Evolutionary conservation across 1,140 invertebrate genomes (phyloP), one percentile per base, ranked within the genome.

Genomic region (Goniozus legneri): DNA sequence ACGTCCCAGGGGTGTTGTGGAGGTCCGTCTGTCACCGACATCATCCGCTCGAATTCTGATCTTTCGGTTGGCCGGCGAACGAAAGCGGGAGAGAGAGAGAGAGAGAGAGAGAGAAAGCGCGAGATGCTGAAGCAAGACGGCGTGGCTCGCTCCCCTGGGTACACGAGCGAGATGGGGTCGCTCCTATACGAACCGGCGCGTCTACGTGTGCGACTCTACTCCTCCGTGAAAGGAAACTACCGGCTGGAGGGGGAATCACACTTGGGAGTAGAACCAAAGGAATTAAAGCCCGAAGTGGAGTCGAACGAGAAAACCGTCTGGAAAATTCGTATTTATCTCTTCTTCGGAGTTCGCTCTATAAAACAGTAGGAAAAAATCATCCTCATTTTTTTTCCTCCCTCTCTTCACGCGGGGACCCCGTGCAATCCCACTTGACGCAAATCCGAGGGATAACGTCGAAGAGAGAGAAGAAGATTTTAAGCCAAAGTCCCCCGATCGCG

Each of bases 21-120:
- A 43, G 30, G 24, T 24, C 46, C 46, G 49, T 50, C 49, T 50
- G 58, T 60, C 56, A 45, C 14, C 42, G 42, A 52, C 58, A 50
- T 56, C 56, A 53, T 56, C 55, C 49, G 52, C 41, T 32, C 44
- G 41, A 56, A 42, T 60, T 53, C 44, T 50, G 53, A 60, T 59
- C 56, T 53, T 50, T 47, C 53, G 40, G 46, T 38, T n/a, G n/a
- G n/a, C n/a, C n/a, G n/a, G n/a, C n/a, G n/a, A n/a, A n/a, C n/a
- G n/a, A n/a, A n/a, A n/a, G n/a, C n/a, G n/a, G n/a, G n/a, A n/a
- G n/a, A n/a, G n/a, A n/a, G n/a, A n/a, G n/a, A n/a, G n/a, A n/a
- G n/a, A n/a, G n/a, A n/a, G n/a, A n/a, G n/a, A n/a, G n/a, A n/a
- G n/a, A n/a, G n/a, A n/a, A n/a, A n/a, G n/a, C n/a, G n/a, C n/a